These are phyloP conservation scores for Amiota mariae DNA, from an alignment of 2,888 invertebrate species.

Conservation along the genomic window DNA sequence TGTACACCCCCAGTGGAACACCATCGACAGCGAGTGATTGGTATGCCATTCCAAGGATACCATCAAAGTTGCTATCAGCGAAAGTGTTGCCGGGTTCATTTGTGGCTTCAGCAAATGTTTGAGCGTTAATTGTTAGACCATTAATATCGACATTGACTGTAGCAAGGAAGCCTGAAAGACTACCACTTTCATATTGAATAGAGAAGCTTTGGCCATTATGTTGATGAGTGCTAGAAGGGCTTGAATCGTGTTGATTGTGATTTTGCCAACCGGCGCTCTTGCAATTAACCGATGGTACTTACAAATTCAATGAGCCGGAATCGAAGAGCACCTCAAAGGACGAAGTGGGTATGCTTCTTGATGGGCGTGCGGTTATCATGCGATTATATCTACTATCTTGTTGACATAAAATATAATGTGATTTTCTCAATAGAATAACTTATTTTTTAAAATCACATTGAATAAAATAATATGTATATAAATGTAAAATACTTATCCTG, in stretches of 20 bases:
- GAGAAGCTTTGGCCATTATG: constrained; percentile 91
- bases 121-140: constrained; percentile 80
- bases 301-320: too few species aligned
- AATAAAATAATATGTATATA: too few species aligned
- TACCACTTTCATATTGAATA: constrained; percentile 96
- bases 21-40: constrained; percentile 88
- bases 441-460: too few species aligned
- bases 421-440: too few species aligned
- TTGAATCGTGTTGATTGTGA: constrained; percentile 96
- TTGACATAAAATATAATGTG: neutral
- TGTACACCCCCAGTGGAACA: constrained; percentile 92
- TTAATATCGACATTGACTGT: constrained; percentile 85
- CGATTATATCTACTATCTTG: neutral
- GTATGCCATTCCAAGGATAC: constrained; percentile 95
- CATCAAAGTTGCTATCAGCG: constrained; percentile 97
- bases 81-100: constrained; percentile 94
- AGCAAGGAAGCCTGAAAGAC: constrained; percentile 94
- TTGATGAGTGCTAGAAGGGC: constrained; percentile 85
- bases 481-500: too few species aligned
- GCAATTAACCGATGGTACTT: too few species aligned
- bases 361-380: constrained; percentile 49
- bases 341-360: constrained; percentile 48
- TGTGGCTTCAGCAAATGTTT: constrained; percentile 95
- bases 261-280: constrained; percentile 90
- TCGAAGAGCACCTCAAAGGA: too few species aligned